A percentile compares a stretch with the other conserved stretches of the same genome.
Conservation (phyloP, 92 coral and sea anemone species). For the Zoanthus solanderi region DNA sequence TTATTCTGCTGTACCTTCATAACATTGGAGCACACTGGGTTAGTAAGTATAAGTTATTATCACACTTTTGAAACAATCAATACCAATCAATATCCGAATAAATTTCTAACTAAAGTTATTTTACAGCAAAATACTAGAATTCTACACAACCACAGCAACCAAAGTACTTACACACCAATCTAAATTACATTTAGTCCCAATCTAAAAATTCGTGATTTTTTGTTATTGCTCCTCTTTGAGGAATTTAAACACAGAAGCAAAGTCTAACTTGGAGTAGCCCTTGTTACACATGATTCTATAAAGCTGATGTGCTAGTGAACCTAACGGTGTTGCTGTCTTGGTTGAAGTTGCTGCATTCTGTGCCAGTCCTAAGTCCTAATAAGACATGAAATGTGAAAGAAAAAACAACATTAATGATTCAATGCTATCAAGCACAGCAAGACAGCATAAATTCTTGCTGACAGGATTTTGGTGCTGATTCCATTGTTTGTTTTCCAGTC, state of each 20-base stretch:
- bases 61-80: no score
- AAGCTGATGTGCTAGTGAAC: conserved; percentile 97
- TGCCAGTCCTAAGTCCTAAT: conserved; percentile 94
- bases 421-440: not conserved
- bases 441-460: no score
- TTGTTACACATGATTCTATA: conserved; percentile 95
- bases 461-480: no score
- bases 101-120: no score
- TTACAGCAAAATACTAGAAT: no score
- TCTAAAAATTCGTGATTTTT: not conserved
- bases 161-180: not conserved
- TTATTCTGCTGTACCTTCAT: no score
- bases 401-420: not conserved
- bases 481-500: no score
- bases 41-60: no score
- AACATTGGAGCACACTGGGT: no score
- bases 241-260: conserved; percentile 92
- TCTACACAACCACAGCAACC: not conserved
- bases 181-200: not conserved
- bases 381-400: conserved; percentile 1
- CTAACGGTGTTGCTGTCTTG: conserved; percentile 91
- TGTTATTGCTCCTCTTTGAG: conserved; percentile 77
- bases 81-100: no score
- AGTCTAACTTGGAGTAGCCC: conserved; percentile 88
- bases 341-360: conserved; percentile 96